Evolutionary conservation across 2,797 vertebrate genomes (phyloP), one percentile per base, ranked within the genome.

Genomic region (Alcedo atthis): DNA sequence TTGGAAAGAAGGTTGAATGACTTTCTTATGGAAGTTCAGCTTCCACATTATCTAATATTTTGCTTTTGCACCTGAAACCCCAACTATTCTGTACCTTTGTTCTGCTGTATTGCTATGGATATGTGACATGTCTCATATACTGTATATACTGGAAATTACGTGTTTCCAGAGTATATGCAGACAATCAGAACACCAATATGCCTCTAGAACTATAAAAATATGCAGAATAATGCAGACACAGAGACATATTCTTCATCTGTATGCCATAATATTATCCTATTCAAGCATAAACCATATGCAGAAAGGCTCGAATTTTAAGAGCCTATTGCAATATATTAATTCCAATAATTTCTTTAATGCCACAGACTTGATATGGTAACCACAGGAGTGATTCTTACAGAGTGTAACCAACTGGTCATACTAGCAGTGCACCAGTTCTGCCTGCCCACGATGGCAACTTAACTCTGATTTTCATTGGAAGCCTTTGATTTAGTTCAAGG

Each of bases 401-500:
- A 48, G 8, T 30, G 1, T 2, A 42, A n/a, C 81, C 59, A 88
- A 64, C 15, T 6, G 2, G 35, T 57, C 25, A 4, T 68, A 59
- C 53, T 66, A 86, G 35, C 48, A 6, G 22, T 73, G 53, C 62
- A 55, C 42, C 57, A 22, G 53, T 64, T 42, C 64, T 81, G 67
- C 85, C 77, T 70, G 61, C 58, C 89, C 68, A 18, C 4, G 20
- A 24, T 85, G 78, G 77, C 73, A 91, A 2, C 74, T 54, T 51
- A 83, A 61, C 74, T 87, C 61, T 68, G 83, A 81, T 84, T 94
- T 92, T 85, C 83, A 43, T 0, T 90, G 82, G 76, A 81, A 93
- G 61, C 64, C 77, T 94, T 91, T 92, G 80, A 83, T 88, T 62
- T 15, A 89, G 76, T 92, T 89, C 93, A 93, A 83, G 93, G 84